Conservation (phyloP, 2,888 invertebrate genomes). For the Pediacus dermestoides region DNA sequence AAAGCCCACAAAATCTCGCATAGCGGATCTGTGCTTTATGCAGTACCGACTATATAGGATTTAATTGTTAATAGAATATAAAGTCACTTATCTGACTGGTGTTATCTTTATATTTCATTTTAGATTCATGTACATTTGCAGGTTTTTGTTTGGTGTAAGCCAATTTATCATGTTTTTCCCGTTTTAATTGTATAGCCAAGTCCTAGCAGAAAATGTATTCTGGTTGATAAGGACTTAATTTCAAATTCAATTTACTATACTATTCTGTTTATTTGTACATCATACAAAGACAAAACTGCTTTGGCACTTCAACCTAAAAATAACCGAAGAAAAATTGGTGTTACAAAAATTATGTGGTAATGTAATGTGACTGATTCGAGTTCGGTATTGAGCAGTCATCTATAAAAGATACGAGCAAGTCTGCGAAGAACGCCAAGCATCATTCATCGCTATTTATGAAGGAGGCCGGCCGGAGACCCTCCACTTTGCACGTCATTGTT, state of each 20-base stretch:
- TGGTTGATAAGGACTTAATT: too few relatives aligned
- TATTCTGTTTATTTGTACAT: too few relatives aligned
- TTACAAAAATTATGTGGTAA: too few relatives aligned
- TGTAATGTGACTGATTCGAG: slow-evolving; percentile 6
- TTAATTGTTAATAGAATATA: slow-evolving; percentile 32
- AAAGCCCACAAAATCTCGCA: slow-evolving; percentile 28
- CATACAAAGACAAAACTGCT: too few relatives aligned
- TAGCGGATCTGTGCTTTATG: slow-evolving; percentile 25
- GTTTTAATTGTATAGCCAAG: too few relatives aligned
- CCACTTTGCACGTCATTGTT: too few relatives aligned
- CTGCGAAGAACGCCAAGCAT: slow-evolving; percentile 9
- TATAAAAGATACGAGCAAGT: slow-evolving; percentile 12
- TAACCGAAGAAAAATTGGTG: too few relatives aligned
- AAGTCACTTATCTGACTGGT: slow-evolving; percentile 26
- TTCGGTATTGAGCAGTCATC: slow-evolving; percentile 13
- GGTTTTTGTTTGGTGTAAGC: background rate
- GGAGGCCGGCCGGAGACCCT: slow-evolving; percentile 8
- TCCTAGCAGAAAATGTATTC: too few relatives aligned
- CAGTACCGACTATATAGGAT: slow-evolving; percentile 22
- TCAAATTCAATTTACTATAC: too few relatives aligned
- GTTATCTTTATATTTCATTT: slow-evolving; percentile 24
- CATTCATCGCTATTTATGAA: slow-evolving; percentile 11
- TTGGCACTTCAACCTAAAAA: too few relatives aligned
- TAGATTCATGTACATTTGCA: slow-evolving; percentile 6
- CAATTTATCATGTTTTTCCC: slow-evolving; percentile 2